phyloP scores from a whole-genome alignment of 2,888 invertebrate species.

The Spisula solida region DNA sequence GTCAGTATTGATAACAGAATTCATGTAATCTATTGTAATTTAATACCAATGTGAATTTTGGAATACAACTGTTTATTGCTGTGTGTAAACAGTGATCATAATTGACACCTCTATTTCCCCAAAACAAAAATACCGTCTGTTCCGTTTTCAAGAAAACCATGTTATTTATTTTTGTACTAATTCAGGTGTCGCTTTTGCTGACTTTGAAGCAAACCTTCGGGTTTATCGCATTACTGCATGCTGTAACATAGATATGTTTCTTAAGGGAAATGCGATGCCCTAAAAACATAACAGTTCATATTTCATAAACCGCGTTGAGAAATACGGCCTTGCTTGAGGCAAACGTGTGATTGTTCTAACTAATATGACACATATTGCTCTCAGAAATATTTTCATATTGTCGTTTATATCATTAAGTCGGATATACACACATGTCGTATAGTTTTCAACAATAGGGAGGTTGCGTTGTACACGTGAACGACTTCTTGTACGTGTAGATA shows the following conservation, averaged over 20 bases:
- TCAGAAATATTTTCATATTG: background rate
- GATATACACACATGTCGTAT: too few relatives aligned
- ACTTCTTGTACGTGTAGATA: too few relatives aligned
- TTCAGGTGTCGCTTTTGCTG: constrained; percentile 3
- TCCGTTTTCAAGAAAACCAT: constrained; percentile 16
- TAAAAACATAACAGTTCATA: background rate
- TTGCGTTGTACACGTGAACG: too few relatives aligned
- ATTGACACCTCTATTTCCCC: constrained; percentile 49
- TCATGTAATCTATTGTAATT: constrained; percentile 65
- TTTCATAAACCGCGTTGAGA: background rate
- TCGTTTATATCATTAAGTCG: too few relatives aligned
- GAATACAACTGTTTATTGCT: constrained; percentile 61
- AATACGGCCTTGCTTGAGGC: background rate
- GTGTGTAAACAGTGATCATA: constrained; percentile 63
- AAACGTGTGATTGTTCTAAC: background rate
- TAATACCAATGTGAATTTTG: constrained; percentile 51
- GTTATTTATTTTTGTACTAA: constrained; percentile 4
- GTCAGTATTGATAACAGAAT: constrained; percentile 65
- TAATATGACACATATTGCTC: background rate
- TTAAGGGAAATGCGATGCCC: background rate
- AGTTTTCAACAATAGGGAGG: too few relatives aligned
- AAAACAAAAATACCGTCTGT: constrained; percentile 47
- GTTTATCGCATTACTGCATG: background rate
- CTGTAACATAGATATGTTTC: background rate
- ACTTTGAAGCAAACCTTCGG: background rate